Evolutionary conservation across 2,888 invertebrate genomes (phyloP), one percentile per base, ranked within the genome.

Genomic region (Galeruca laticollis): DNA sequence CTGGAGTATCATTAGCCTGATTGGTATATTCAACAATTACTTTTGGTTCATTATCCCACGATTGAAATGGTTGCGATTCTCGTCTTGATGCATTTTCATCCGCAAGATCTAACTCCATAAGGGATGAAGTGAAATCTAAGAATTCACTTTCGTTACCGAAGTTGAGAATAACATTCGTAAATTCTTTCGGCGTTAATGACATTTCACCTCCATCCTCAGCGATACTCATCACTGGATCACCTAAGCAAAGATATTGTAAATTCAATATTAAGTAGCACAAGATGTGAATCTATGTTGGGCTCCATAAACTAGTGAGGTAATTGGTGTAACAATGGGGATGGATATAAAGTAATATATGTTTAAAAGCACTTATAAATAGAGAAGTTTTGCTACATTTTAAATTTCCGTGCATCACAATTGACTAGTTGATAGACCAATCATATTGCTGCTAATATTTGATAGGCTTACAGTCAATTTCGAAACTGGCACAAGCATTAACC

Each of bases 181-280:
- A 57, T 57, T 57, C 56, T 35, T 57, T 57, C 18, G 56, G 35
- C 3, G 33, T 57, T 57, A 33, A 11, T 0, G 56, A 57, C 56
- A 57, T 57, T 31, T 57, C 35, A 1, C 35, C 56, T n/a, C 56
- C 56, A 5, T 57, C 56, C 8, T 35, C 56, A 3, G 56, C 56
- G 15, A 57, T 57, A 13, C 56, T 57, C 56, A 57, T 57, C 5
- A 57, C 56, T 18, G 56, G 56, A 57, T 57, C 56, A 57, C 56
- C 56, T 57, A 26, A 26, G 13, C 1, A 52, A 26, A 52, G 13
- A 43, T 6, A n/a, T 6, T 52, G n/a, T 21, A 5, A 21, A 52
- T 21, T 43, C 3, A n/a, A 43, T n/a, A 9, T n/a, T 43, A 43
- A 1, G 10, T 13, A 13, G 8, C 8, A 13, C 11, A 9, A 43